These are phyloP conservation scores for Antechinus stuartii DNA, from an alignment of 2,113 vertebrate species.

Conservation along the genomic window DNA sequence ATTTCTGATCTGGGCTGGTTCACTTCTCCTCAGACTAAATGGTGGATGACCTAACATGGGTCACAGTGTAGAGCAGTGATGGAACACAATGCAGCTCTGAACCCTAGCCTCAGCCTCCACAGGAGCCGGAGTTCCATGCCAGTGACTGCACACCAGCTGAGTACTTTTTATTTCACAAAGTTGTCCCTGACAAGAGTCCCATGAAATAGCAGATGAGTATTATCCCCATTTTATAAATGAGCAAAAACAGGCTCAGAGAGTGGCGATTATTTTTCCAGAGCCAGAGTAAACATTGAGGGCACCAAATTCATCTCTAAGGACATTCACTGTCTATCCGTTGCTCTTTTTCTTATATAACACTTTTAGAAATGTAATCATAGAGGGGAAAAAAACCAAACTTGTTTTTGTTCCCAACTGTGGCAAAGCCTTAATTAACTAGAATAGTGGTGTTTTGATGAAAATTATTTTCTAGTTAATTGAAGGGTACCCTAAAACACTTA, in stretches of 20 bases:
- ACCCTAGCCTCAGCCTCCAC: background rate
- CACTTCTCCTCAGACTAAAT: background rate
- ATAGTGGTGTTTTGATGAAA: background rate
- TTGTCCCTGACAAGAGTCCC: background rate
- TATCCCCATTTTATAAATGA: background rate
- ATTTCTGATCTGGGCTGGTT: background rate
- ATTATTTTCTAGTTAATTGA: slow-evolving; percentile 9
- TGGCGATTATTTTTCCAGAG: background rate
- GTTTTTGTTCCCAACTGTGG: background rate
- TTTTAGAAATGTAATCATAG: background rate
- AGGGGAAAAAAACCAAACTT: background rate
- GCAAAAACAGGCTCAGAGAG: background rate
- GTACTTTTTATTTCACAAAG: background rate
- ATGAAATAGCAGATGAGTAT: background rate
- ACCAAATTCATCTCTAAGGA: background rate
- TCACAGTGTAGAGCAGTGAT: no score
- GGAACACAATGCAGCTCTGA: background rate
- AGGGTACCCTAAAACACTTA: background rate
- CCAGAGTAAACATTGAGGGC: background rate
- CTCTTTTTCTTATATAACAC: background rate
- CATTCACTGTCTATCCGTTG: background rate
- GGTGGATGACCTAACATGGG: background rate
- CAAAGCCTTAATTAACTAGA: background rate
- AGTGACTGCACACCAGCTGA: background rate
- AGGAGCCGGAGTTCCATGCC: background rate